Base-by-base conservation (phyloP, 2,797 vertebrate genomes). In the Tenualosa thibaudeaui region DNA sequence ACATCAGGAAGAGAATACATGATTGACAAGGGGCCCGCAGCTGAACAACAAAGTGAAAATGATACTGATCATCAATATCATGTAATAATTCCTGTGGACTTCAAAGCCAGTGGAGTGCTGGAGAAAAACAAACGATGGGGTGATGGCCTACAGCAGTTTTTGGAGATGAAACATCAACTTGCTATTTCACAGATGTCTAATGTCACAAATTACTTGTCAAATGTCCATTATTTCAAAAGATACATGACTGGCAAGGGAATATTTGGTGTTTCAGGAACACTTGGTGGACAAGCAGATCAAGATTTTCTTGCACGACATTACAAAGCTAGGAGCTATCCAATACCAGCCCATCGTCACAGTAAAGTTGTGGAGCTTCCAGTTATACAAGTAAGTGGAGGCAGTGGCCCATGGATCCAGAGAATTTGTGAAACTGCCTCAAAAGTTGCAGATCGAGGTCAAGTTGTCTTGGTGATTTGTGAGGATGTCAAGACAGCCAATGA, bases 191-290 rank as follows among this genome's bases (percentile, higher is more conserved):
- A 86, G 0, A 8, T 92, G 83, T 90, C 92, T 46, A 90, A 53
- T 56, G 90, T 93, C 1, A 91, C 90, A 78, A 93, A 92, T 0
- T 93, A 89, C 84, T 88, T 92, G 86, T 93, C 92, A 0, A 92
- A 92, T 83, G 84, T 92, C 58, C 87, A 89, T 84, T 91, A 82
- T 86, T 92, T 92, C 49, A 86, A 91, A 87, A 75, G 81, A 81
- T 91, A 90, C 83, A 50, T 87, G 17, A 71, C 1, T 3, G 86
- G 75, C 0, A 86, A 85, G 54, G 92, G 90, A 12, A 87, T 93
- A 40, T 93, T 88, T 84, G 92, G 91, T 26, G 90, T 91, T 19
- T 90, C 91, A 56, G 91, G 92, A n/a, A 93, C 92, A 37, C 53
- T 93, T 37, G 92, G 90, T n/a, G 89, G 87, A 1, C 78, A 90